Conservation (phyloP, 2,888 invertebrate species). For the Eristalinus aeneus region DNA sequence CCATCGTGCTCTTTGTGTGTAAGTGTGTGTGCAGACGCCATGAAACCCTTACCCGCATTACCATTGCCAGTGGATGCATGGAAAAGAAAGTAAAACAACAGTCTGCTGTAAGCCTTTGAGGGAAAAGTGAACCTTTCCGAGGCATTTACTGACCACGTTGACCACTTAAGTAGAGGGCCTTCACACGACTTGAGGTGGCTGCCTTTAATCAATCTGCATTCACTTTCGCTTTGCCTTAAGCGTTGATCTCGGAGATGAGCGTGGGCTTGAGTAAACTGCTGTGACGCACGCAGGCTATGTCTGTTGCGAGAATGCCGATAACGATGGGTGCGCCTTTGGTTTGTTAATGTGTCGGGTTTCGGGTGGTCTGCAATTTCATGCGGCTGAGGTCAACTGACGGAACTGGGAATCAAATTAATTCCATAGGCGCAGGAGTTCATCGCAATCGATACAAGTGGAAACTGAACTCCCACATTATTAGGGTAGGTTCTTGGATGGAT, state of each 20-base stretch:
- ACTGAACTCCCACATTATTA: not conserved
- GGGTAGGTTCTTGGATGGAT: not conserved
- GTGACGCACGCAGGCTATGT: not conserved
- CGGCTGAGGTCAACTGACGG: not conserved
- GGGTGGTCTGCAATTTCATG: not conserved
- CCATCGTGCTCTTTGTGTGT: conserved; percentile 5
- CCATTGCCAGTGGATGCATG: conserved; percentile 36
- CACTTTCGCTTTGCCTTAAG: conserved; percentile 45
- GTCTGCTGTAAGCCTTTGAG: conserved; percentile 24
- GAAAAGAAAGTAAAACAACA: conserved; percentile 63
- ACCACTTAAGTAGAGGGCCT: conserved; percentile 31
- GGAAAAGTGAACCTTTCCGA: conserved; percentile 57
- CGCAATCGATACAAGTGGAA: not conserved
- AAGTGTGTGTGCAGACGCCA: not conserved
- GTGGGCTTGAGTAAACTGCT: not conserved
- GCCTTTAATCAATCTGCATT: conserved; percentile 30
- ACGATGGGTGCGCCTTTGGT: conserved; percentile 1
- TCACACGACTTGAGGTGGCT: conserved; percentile 27
- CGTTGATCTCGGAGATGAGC: not conserved
- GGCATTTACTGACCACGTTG: conserved; percentile 2
- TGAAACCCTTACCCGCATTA: conserved; percentile 14
- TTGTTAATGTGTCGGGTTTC: not conserved
- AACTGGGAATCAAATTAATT: not conserved
- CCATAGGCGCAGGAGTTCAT: not conserved
- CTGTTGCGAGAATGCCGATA: not conserved